Percentiles rank a stretch among this genome's conserved stretches.
Evolutionary conservation across 2,888 invertebrate genomes (phyloP).

Genomic region (Apodemia zela): DNA sequence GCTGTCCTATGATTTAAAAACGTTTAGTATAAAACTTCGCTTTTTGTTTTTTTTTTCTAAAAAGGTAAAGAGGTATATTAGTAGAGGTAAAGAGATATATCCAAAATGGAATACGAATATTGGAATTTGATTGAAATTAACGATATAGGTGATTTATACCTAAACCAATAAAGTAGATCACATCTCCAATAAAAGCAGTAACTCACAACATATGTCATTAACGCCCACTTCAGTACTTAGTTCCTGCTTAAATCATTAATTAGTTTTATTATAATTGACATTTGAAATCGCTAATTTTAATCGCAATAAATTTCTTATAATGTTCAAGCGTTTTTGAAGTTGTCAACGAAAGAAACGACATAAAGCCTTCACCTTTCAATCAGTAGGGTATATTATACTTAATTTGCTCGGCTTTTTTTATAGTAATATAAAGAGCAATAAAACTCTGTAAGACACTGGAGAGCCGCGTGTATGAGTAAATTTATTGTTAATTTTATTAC

Average conservation of each 20-base stretch:
- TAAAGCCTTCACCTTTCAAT: conserved; percentile 22
- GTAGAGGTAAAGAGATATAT: too few species aligned
- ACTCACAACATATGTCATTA: neutral
- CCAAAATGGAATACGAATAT: too few species aligned
- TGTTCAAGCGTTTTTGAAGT: conserved; percentile 17
- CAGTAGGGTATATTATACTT: conserved; percentile 7
- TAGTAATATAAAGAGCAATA: conserved; percentile 15
- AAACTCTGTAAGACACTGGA: neutral
- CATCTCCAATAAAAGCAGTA: neutral
- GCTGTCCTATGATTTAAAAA: too few species aligned
- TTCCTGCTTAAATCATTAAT: neutral
- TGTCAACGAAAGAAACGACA: conserved; percentile 1
- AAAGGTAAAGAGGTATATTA: too few species aligned
- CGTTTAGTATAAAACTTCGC: too few species aligned
- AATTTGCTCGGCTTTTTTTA: conserved; percentile 17
- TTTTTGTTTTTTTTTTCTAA: too few species aligned
- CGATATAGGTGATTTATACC: too few species aligned
- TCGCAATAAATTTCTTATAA: conserved; percentile 18
- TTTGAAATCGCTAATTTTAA: conserved; percentile 17
- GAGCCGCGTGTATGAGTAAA: neutral
- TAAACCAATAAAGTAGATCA: neutral
- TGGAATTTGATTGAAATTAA: too few species aligned
- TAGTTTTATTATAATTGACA: conserved; percentile 4
- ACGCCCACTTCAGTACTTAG: neutral
- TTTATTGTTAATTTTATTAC: conserved; percentile 5